phyloP scores from a whole-genome alignment of 2,888 invertebrate species.

The Boloria selene region DNA sequence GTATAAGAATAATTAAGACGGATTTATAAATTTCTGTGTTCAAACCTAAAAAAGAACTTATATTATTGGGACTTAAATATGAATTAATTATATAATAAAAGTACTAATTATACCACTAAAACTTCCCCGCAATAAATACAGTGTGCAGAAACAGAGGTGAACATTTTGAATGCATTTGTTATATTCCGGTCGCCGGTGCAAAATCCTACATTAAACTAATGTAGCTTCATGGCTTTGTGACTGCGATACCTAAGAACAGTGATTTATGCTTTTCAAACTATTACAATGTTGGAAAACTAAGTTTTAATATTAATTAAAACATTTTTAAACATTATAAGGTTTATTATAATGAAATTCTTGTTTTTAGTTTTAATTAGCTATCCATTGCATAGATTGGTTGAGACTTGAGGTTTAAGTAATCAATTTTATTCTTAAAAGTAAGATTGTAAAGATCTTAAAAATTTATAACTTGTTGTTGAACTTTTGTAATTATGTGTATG shows the following conservation, averaged over 20 bases:
- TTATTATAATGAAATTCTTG: not conserved
- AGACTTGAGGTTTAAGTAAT: too few relatives aligned
- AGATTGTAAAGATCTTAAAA: too few relatives aligned
- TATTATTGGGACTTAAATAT: too few relatives aligned
- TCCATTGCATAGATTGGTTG: too few relatives aligned
- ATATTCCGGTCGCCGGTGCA: conserved; percentile 20
- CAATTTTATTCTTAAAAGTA: too few relatives aligned
- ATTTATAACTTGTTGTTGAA: too few relatives aligned
- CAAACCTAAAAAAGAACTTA: too few relatives aligned
- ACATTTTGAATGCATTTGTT: conserved; percentile 18
- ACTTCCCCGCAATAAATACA: conserved; percentile 2
- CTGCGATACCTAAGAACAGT: conserved; percentile 17
- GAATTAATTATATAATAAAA: too few relatives aligned
- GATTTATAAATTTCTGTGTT: too few relatives aligned
- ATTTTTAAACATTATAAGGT: not conserved
- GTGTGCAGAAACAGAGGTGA: conserved; percentile 6
- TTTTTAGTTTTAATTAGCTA: too few relatives aligned
- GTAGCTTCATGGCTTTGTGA: conserved; percentile 6
- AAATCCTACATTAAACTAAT: conserved; percentile 18
- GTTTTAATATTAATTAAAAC: not conserved
- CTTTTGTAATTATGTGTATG: too few relatives aligned
- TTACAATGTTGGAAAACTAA: not conserved
- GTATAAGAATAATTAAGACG: too few relatives aligned
- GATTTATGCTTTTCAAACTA: conserved; percentile 18
- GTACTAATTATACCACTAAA: not conserved